Evolutionary conservation across 2,797 vertebrate species (phyloP), one percentile per base, ranked within the genome.

Genomic region (Scolopax bukidnonensis): DNA sequence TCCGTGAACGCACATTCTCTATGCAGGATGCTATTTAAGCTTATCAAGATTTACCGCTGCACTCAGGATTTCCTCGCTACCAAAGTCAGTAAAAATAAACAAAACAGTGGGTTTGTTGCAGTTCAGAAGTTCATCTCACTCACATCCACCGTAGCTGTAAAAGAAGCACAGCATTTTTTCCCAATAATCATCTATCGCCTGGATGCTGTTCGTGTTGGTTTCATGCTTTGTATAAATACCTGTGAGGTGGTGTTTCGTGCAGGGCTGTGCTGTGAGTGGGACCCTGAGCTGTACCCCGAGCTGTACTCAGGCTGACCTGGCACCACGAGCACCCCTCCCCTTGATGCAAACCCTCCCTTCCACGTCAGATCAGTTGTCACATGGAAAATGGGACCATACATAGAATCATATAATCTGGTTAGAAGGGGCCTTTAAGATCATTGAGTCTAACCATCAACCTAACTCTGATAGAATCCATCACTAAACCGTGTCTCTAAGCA

Each of bases 41-140:
- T 67, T 88, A 96, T 94, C 89, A 59, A 89, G 85, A 86, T 84
- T 56, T n/a, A 83, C 87, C 54, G 19, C 50, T 21, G 23, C 85
- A 36, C 93, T 71, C 61, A 61, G 91, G 96, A 79, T 79, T 76
- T 80, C 90, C 41, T 69, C 28, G 41, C 65, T 82, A 64, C 61
- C n/a, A 27, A 89, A 93, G 85, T 77, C 93, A 53, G 90, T 83
- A 87, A 95, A 87, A 90, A 77, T 8, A 86, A 96, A 86, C 54
- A 76, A 89, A 64, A 77, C 5, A 9, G 54, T 12, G 15, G 47
- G 6, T 92, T 82, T 68, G 88, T 50, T 65, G 38, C 10, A n/a
- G 79, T 84, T 94, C 89, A 67, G 40, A 90, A 93, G 76, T 75
- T 91, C 53, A 16, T 21, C 23, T n/a, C 91, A 10, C 53, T 19